Evolutionary conservation across 2,797 vertebrate genomes (phyloP), one percentile per base, ranked within the genome.

Genomic region (Gymnoscopelus braueri): DNA sequence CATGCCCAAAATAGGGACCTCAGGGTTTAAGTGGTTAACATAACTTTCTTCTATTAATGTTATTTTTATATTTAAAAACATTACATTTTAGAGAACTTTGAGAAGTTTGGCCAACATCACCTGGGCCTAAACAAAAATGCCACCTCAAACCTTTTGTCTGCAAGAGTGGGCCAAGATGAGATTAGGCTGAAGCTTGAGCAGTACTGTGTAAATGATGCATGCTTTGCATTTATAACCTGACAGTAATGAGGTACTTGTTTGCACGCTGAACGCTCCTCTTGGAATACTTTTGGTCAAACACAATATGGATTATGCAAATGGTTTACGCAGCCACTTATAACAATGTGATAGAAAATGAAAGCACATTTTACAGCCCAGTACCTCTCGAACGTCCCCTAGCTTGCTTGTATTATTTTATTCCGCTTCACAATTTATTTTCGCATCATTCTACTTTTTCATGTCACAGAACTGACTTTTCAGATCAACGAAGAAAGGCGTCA

Each of bases 401-500:
- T 52, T 59, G 53, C 29, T 49, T 53, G 54, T 49, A 39, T n/a
- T 13, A 51, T 53, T 49, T 14, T 15, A 14, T 69, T 44, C 68
- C 19, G 12, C 23, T 60, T 60, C 4, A 19, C 15, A 60, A 44
- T 60, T 60, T 48, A 3, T 47, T 48, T 48, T 23, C 10, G 48
- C 59, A 11, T 64, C 59, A 15, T 29, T 57, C 5, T 58, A 10
- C 8, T 84, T 83, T 85, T 81, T 84, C 77, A 79, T 74, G 62
- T 73, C 81, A 70, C 39, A 2, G 8, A 39, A 39, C 39, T 8
- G 39, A 39, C 6, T 39, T 39, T 10, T 44, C 7, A 1, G 83
- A 87, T 83, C 75, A 80, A 72, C 58, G 55, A 74, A 73, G 80
- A 65, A 61, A 58, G 35, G 13, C 23, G 23, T 68, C 73, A 75